Evolutionary conservation across 2,888 invertebrate species (phyloP).

Genomic region (Cantharis rufa): DNA sequence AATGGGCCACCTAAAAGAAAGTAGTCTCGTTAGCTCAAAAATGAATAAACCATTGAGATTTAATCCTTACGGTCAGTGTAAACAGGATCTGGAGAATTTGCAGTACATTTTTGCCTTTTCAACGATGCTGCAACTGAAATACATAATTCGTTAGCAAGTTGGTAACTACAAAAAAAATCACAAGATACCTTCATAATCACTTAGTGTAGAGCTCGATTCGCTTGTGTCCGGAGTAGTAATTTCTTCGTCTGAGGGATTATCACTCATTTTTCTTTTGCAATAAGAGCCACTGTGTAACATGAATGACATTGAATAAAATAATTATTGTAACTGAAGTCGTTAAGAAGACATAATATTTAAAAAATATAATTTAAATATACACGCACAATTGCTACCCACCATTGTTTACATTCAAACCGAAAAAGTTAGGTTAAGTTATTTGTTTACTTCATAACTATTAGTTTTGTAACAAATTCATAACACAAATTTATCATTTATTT

Average conservation of each 20-base stretch:
- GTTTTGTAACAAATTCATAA: neutral
- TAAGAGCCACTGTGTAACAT: neutral
- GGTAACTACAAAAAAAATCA: neutral
- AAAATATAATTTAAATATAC: neutral
- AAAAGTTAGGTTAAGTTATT: conserved; percentile 6
- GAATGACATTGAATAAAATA: neutral
- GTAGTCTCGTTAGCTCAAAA: neutral
- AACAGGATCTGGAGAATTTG: neutral
- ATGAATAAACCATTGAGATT: neutral
- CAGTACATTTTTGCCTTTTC: neutral
- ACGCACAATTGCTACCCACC: neutral
- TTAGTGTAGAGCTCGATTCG: neutral
- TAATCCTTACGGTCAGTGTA: neutral
- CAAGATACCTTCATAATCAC: neutral
- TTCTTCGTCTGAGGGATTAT: neutral
- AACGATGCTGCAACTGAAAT: neutral
- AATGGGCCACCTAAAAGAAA: neutral
- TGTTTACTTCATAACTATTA: neutral
- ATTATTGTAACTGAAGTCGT: neutral
- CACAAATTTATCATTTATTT: neutral
- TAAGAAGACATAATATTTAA: neutral
- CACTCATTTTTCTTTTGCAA: neutral
- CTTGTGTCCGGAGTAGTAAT: neutral
- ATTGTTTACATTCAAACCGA: conserved; percentile 2
- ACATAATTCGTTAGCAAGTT: neutral